Evolutionary conservation across 2,888 invertebrate species (phyloP), one percentile per base, ranked within the genome.

Genomic region (Scaptomyza tumidula): DNA sequence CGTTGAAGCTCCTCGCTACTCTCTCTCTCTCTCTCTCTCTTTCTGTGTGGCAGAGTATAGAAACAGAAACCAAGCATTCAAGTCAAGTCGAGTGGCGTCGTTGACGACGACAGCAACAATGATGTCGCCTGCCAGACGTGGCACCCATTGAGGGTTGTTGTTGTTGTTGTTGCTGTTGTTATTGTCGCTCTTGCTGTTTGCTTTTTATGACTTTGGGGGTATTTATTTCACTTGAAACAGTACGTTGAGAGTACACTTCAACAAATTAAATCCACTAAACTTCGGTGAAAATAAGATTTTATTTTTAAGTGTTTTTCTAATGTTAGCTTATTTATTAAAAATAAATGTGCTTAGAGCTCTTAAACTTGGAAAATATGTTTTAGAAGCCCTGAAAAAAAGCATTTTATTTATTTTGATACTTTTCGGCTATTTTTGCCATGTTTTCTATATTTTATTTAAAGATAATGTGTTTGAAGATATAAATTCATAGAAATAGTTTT

Each of bases 191-290:
- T 45, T 54, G 53, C 37, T 71, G 64, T 75, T 75, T 67, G 74
- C 62, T 75, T 75, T 75, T 87, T 82, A 87, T 82, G 86, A 87
- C 85, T 85, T 85, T 77, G 80, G 82, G 72, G 74, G 84, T 86
- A 86, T 83, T 83, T 84, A 86, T 83, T 83, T 86, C 81, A 86
- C 86, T 86, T 79, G 85, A 81, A 77, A 64, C 79, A 46, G 41
- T 59, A 73, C 57, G 66, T 66, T 54, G 56, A 67, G 49, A 58
- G 50, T 62, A 50, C 55, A 61, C 48, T 43, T 4, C n/a, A 52
- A 14, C 7, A 13, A 41, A 39, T 11, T 13, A 33, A 33, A 33
- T 10, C 35, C 13, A 19, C 5, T 35, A 13, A 37, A 35, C 16
- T 24, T 13, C 10, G 6, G 27, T 29, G 7, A 1, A 33, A 33